Evolutionary conservation across 2,113 vertebrate species (phyloP), one percentile per base, ranked within the genome.

Genomic region (Dendrocopos noguchii): DNA sequence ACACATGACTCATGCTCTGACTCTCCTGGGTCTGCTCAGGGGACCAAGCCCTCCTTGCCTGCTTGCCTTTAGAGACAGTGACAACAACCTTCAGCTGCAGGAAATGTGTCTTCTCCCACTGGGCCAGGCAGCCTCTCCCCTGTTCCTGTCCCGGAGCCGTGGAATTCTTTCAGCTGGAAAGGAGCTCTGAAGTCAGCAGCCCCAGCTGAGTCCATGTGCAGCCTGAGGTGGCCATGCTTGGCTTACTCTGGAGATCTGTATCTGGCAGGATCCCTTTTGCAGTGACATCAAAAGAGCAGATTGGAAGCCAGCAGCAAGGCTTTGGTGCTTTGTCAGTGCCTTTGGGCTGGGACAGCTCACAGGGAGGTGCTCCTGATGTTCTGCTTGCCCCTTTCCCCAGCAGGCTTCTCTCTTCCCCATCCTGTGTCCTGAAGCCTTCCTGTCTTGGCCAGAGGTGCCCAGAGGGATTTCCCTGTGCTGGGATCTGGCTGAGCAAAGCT

Each of bases 201-300:
- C 21, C 10, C 10, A 12, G 19, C 21, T 10, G 20, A 50, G 20
- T 21, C 47, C 7, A 0, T 16, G 2, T n/a, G 3, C 56, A 65
- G 28, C 22, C 75, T 59, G 61, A 56, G 60, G 34, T 64, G 60
- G 44, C 56, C 77, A 78, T 16, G 28, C 33, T 68, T 29, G 52
- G 15, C 90, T 91, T 83, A 10, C 24, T 57, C 42, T n/a, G 20
- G 47, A 9, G 0, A 0, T 50, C 52, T 36, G 67, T 55, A 60
- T 73, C 25, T 39, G 44, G 22, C 36, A 36, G 36, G 61, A 50
- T 86, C 77, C 1, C 1, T 70, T 73, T 46, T 70, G 55, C 39
- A 63, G 34, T 53, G 20, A 2, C 22, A 21, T 44, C 25, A 21
- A 22, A 67, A 74, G n/a, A 53, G 82, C 47, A 60, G 71, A 68